Evolutionary conservation across 2,888 invertebrate genomes (phyloP).

Genomic region (Neocrepidodera transversa): DNA sequence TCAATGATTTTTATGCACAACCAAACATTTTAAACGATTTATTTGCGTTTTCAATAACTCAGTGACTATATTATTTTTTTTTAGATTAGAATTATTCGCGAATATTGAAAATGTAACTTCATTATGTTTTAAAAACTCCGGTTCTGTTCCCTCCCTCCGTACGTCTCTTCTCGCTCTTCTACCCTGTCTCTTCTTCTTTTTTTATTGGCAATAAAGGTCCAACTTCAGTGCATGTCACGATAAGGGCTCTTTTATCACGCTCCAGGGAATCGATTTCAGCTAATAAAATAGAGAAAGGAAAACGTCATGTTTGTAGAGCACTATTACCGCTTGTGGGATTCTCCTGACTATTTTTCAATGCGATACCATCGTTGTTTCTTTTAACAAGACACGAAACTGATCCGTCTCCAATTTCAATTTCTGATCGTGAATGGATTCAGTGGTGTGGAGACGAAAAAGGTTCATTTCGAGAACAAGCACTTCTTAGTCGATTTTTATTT

Average conservation of each 20-base stretch:
- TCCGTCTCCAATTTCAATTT: conserved; percentile 26
- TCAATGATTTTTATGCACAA: no score
- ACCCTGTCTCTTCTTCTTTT: background rate
- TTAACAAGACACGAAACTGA: conserved; percentile 31
- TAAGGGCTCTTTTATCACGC: conserved; percentile 43
- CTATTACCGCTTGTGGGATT: conserved; percentile 41
- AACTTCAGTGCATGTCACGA: conserved; percentile 38
- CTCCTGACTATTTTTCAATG: conserved; percentile 34
- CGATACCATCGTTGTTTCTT: conserved; percentile 35
- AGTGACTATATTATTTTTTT: no score
- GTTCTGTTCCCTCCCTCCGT: background rate
- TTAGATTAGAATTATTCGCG: no score
- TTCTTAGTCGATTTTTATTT: no score
- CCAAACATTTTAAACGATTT: no score
- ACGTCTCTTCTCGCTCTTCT: conserved; percentile 8
- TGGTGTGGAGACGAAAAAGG: conserved; percentile 8
- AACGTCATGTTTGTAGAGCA: conserved; percentile 46
- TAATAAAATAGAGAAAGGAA: conserved; percentile 49
- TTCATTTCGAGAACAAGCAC: background rate
- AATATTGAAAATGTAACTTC: no score
- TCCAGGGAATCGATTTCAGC: conserved; percentile 47
- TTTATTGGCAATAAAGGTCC: conserved; percentile 33
- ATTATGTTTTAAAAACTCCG: no score
- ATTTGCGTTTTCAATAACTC: no score
- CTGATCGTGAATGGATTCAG: conserved; percentile 16